A percentile compares a stretch with the other conserved stretches of the same genome.
Evolutionary conservation across 2,797 vertebrate species (phyloP).

Genomic region (Kryptopterus vitreolus): DNA sequence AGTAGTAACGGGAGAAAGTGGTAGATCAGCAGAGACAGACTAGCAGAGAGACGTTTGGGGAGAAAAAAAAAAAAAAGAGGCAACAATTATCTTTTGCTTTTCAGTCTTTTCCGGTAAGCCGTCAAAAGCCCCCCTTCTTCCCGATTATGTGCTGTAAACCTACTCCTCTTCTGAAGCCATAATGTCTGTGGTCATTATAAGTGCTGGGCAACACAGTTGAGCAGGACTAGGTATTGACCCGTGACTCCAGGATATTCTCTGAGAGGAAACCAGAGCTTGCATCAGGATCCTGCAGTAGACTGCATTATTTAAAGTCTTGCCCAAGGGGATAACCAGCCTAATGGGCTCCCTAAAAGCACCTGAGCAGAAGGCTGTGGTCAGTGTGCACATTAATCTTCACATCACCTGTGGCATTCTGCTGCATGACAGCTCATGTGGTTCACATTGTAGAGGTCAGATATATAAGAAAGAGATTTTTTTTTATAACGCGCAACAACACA

Average conservation of each 20-base stretch:
- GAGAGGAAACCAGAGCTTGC: constrained; percentile 56
- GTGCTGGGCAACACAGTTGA: constrained; percentile 36
- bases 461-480: constrained; percentile 20
- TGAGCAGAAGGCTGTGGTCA: constrained; percentile 48
- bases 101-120: constrained; percentile 3
- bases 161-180: constrained; percentile 41
- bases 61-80: constrained; percentile 24
- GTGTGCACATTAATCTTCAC: constrained; percentile 48
- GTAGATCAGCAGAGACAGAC: constrained; percentile 8
- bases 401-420: constrained; percentile 52
- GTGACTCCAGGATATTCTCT: constrained; percentile 53
- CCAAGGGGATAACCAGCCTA: constrained; percentile 44
- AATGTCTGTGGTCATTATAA: constrained; percentile 46
- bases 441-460: constrained; percentile 33
- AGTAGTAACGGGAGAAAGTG: neutral
- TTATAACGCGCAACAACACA: neutral
- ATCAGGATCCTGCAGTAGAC: constrained; percentile 31
- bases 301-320: constrained; percentile 55
- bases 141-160: constrained; percentile 25
- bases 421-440: constrained; percentile 49
- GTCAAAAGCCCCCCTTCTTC: constrained; percentile 21
- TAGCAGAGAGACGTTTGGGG: neutral
- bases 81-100: constrained; percentile 26
- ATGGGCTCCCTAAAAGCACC: constrained; percentile 54
- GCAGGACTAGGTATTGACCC: constrained; percentile 54